Base-by-base conservation (phyloP, 2,113 vertebrate species). In the Leuciscus idus region DNA sequence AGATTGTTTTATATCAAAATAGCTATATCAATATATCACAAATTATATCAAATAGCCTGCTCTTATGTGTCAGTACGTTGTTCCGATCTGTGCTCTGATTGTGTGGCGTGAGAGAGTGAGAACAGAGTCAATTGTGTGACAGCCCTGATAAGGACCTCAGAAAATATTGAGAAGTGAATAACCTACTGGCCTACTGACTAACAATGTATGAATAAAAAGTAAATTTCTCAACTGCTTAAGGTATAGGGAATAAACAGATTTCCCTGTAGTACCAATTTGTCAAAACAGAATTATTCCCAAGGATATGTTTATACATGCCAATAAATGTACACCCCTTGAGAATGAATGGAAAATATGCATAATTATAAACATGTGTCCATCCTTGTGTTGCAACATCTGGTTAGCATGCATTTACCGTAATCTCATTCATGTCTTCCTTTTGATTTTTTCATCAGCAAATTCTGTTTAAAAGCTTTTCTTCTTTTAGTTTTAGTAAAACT, bases 351-450 rank as follows among this genome's bases (percentile, higher is more conserved):
- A 70, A 74, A 15, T 23, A 74, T 48, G 72, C 43, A 12, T 23
- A 72, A 74, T 48, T 74, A 74, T 26, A 70, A 74, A 74, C 39
- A 70, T 68, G 3, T 70, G 30, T 70, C 66, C 30, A 36, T 72
- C 68, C 33, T 23, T 72, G 9, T 39, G 64, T 66, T 68, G 7
- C 30, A 33, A 68, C 30, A 68, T 68, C 15, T 68, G 64, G 30
- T 36, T 36, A 21, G 30, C 66, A 68, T 68, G 15, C 17, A 21
- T 70, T 70, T 39, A 39, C 30, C 66, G 11, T 39, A 21, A 55
- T 72, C 21, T 9, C 4, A 72, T 11, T 39, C 0, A 39, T 21
- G 17, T 70, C 36, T 70, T 36, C 36, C 7, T 30, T 17, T 17
- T 30, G 2, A 1, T 33, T 64, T 66, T 8, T 8, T 21, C 17